Percentiles rank a stretch among this genome's conserved stretches.
These are phyloP conservation scores for Festucalex cinctus DNA, from an alignment of 2,113 vertebrate genomes.

Conservation along the genomic window DNA sequence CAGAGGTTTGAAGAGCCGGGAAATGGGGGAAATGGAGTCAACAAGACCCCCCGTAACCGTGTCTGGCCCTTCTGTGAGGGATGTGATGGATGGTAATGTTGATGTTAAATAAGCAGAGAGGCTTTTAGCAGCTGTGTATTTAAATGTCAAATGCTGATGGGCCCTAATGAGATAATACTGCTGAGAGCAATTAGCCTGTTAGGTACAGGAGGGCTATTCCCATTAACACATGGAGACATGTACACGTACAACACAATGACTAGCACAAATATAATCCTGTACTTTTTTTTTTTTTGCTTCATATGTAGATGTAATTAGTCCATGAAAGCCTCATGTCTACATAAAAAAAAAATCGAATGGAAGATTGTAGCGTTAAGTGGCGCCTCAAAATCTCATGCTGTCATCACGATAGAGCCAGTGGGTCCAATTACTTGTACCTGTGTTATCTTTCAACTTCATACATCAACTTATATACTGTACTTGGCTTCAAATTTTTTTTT, in stretches of 20 bases:
- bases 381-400: background rate
- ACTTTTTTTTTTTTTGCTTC: background rate
- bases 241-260: constrained; percentile 5
- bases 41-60: constrained; percentile 28
- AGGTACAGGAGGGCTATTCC: constrained; percentile 34
- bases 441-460: background rate
- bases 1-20: constrained; percentile 11
- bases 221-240: constrained; percentile 25
- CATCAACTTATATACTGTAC: too few relatives aligned
- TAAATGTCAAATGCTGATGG: constrained; percentile 70
- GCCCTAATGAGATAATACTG: constrained; percentile 67
- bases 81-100: constrained; percentile 57
- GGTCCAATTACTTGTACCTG: background rate
- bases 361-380: background rate
- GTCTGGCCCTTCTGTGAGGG: constrained; percentile 37
- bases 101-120: constrained; percentile 63
- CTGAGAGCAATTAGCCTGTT: constrained; percentile 61
- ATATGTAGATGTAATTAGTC: background rate
- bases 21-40: constrained; percentile 37
- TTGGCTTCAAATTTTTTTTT: too few relatives aligned
- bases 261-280: background rate
- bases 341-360: background rate
- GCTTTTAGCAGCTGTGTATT: constrained; percentile 71
- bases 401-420: background rate
- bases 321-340: background rate